Evolutionary conservation across 1,140 invertebrate genomes (phyloP).

Genomic region (Calephelis virginiensis): DNA sequence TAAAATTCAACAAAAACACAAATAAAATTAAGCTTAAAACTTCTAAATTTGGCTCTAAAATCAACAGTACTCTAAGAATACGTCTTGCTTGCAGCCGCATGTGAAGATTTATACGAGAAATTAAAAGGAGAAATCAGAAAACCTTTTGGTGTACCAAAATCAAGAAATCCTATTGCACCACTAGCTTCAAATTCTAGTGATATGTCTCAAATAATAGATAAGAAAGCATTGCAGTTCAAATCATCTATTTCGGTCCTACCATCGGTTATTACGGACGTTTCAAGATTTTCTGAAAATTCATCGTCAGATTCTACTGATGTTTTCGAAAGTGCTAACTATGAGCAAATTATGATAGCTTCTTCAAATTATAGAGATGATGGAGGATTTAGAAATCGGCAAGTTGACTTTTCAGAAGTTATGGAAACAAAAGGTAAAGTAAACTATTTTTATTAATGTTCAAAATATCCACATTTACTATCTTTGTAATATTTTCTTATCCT

Average conservation of each 20-base stretch:
- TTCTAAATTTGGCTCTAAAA: too few species aligned
- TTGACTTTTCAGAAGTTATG: too few species aligned
- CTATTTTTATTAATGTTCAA: too few species aligned
- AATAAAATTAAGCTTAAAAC: too few species aligned
- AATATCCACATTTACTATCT: too few species aligned
- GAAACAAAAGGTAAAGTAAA: too few species aligned
- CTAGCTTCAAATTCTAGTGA: neutral
- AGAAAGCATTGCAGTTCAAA: constrained; percentile 35
- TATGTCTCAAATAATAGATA: constrained; percentile 8
- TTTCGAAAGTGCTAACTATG: neutral
- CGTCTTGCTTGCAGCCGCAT: neutral
- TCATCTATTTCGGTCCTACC: constrained; percentile 46
- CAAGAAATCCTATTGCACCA: neutral
- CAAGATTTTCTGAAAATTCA: constrained; percentile 17
- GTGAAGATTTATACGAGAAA: neutral
- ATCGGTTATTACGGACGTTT: constrained; percentile 35
- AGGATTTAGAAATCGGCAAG: too few species aligned
- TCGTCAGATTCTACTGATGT: neutral
- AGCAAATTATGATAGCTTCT: too few species aligned
- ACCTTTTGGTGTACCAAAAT: neutral
- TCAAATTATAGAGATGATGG: too few species aligned
- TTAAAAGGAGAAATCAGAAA: neutral
- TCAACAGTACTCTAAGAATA: neutral
- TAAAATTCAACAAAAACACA: too few species aligned
- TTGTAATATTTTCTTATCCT: too few species aligned